Evolutionary conservation across 1,140 invertebrate genomes (phyloP), one percentile per base, ranked within the genome.

Genomic region (Holotrichia oblita): DNA sequence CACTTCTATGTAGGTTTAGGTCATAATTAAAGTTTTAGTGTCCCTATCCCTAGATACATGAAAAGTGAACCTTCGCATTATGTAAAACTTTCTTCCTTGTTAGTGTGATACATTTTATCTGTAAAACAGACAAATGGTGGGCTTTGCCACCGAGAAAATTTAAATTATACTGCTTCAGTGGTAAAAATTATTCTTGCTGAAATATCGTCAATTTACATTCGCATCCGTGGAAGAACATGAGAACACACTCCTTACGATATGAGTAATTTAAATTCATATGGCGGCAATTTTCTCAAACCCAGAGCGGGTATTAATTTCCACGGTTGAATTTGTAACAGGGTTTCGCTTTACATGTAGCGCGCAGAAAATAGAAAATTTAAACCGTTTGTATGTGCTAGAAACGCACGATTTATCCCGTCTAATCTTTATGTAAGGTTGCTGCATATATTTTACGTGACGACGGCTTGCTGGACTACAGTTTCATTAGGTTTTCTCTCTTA

Each of bases 251-350:
- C 48, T 55, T 55, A 17, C 48, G 48, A 55, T 55, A 55, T 17
- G 48, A 55, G 48, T 55, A 55, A 55, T 55, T 55, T 55, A 55
- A 55, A 55, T 55, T 55, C 48, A 55, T 55, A 55, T 55, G 14
- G 14, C 48, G 48, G 48, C 17, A 55, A 55, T 55, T 55, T 55
- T 55, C 48, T 55, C 48, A 17, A 55, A 14, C 17, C 14, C 17
- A 1, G 48, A 14, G n/a, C 14, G 48, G 12, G 14, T 55, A 55
- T 55, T 55, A 55, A 55, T 55, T 55, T 55, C 17, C 48, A 55
- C 48, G 48, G 14, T 34, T 17, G 48, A 17, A 17, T 55, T 17
- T 14, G 48, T 55, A 55, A 55, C 48, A 6, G 48, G 48, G 12
- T 55, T 55, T 55, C 14, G 14, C 48, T 6, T 14, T 6, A 14